phyloP scores from a whole-genome alignment of 2,797 vertebrate genomes.

The Gorsachius magnificus region DNA sequence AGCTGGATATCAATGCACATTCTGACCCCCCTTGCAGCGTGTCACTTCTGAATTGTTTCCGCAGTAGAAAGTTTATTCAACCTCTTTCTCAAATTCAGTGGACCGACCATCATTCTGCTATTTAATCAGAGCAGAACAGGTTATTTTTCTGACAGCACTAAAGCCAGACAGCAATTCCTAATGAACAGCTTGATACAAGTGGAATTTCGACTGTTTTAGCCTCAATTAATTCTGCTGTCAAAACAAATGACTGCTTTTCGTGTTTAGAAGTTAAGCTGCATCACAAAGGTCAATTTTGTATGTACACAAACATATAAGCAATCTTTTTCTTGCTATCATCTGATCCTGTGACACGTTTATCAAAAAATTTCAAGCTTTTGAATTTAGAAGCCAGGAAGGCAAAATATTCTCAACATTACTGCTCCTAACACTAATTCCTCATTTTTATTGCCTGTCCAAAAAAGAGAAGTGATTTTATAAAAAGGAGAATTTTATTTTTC shows the following conservation, averaged over 20 bases:
- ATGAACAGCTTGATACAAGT: constrained; percentile 90
- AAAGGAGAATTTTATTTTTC: not conserved
- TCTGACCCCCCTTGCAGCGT: constrained; percentile 78
- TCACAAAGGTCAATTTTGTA: constrained; percentile 84
- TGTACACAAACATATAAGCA: constrained; percentile 83
- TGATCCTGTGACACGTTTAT: constrained; percentile 60
- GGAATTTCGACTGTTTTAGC: constrained; percentile 92
- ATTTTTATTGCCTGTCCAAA: not conserved
- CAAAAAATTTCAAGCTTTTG: not conserved
- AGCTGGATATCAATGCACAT: constrained; percentile 92
- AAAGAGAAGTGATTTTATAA: not conserved
- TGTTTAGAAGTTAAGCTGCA: constrained; percentile 78
- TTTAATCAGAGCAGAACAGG: constrained; percentile 85
- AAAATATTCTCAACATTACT: not conserved
- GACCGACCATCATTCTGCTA: constrained; percentile 84
- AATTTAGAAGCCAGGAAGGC: not conserved
- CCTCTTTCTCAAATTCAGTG: constrained; percentile 87
- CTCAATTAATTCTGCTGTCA: constrained; percentile 96
- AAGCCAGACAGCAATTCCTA: constrained; percentile 85
- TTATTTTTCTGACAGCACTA: constrained; percentile 93
- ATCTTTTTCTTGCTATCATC: constrained; percentile 70
- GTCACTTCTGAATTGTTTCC: constrained; percentile 93
- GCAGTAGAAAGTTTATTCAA: constrained; percentile 96
- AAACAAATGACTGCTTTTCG: constrained; percentile 90
- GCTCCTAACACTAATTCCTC: not conserved